A percentile compares a stretch with the other conserved stretches of the same genome.
Conservation (phyloP, 2,888 invertebrate genomes). For the Apamea monoglypha region DNA sequence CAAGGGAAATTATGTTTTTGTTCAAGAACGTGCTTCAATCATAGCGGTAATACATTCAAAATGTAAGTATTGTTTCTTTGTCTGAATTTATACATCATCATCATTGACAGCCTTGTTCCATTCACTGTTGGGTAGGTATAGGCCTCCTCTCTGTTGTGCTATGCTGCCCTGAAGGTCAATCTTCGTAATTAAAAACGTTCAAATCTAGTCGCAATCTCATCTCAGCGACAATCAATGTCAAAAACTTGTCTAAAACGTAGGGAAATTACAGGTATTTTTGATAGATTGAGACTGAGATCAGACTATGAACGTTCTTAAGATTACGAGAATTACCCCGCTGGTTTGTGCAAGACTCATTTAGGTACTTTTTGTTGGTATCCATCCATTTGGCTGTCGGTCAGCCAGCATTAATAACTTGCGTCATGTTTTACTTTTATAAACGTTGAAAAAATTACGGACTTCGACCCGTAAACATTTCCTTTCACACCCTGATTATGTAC, state of each 20-base stretch:
- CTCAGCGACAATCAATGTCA: too few relatives aligned
- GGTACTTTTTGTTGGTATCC: background rate
- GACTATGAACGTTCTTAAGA: too few relatives aligned
- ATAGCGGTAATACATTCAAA: background rate
- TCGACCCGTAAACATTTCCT: background rate
- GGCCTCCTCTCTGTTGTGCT: background rate
- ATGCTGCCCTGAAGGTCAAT: too few relatives aligned
- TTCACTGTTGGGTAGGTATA: background rate
- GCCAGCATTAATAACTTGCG: too few relatives aligned
- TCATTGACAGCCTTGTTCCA: background rate
- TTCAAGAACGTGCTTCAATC: slow-evolving; percentile 47
- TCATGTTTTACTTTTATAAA: background rate
- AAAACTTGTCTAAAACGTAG: too few relatives aligned
- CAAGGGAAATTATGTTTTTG: slow-evolving; percentile 65
- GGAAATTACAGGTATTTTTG: too few relatives aligned
- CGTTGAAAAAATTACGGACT: background rate
- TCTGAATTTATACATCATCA: background rate
- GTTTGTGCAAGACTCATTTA: background rate
- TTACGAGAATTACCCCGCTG: too few relatives aligned
- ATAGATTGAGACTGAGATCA: too few relatives aligned
- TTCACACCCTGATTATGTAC: background rate
- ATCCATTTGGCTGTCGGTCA: background rate
- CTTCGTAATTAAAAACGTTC: too few relatives aligned
- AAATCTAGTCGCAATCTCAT: too few relatives aligned
- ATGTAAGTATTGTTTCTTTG: slow-evolving; percentile 5